Evolutionary conservation across 2,113 vertebrate genomes (phyloP).

Genomic region (Murina feae): DNA sequence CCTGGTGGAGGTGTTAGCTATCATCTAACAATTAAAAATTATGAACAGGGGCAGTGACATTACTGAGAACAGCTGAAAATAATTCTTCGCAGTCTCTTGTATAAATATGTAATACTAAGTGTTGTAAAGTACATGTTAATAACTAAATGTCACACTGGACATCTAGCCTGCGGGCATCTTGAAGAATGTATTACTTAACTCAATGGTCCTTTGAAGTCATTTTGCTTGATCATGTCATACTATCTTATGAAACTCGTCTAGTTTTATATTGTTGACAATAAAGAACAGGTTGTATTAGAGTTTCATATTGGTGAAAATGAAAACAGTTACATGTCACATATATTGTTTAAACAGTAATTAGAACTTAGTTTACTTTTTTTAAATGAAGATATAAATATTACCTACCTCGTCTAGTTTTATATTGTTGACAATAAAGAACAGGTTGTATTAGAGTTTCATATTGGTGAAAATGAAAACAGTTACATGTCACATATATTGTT

Average conservation of each 20-base stretch:
- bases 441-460: neutral
- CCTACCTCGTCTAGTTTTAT: neutral
- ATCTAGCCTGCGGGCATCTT: constrained; percentile 29
- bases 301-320: neutral
- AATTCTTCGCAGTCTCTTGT: neutral
- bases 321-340: neutral
- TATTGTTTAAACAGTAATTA: neutral
- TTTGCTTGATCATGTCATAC: constrained; percentile 10
- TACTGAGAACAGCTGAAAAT: constrained; percentile 1
- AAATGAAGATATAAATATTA: neutral
- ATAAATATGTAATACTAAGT: constrained; percentile 59
- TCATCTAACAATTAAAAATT: neutral
- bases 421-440: neutral
- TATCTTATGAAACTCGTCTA: neutral
- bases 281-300: neutral
- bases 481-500: neutral
- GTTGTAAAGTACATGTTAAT: constrained; percentile 65
- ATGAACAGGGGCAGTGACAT: neutral
- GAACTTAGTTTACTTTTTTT: constrained; percentile 8
- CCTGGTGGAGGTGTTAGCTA: neutral
- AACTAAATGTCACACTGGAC: constrained; percentile 32
- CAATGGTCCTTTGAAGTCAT: constrained; percentile 43
- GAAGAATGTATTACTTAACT: constrained; percentile 48
- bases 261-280: neutral
- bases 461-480: neutral